phyloP scores from a whole-genome alignment of 2,113 vertebrate genomes.

The Desmodus rotundus region DNA sequence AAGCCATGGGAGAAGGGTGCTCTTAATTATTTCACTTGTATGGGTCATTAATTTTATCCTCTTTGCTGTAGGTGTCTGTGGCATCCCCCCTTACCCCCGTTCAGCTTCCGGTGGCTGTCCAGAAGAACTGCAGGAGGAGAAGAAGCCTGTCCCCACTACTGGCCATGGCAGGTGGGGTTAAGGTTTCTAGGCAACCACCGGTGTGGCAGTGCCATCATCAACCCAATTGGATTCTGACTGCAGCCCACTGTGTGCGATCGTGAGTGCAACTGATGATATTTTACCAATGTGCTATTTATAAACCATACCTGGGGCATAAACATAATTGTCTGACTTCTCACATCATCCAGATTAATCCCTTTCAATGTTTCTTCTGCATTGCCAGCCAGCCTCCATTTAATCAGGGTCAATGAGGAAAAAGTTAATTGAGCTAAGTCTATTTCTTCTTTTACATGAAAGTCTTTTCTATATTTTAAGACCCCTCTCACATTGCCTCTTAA shows the following conservation, averaged over 20 bases:
- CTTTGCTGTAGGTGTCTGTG: background rate
- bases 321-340: background rate
- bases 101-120: background rate
- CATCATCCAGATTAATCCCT: background rate
- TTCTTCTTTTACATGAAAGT: background rate
- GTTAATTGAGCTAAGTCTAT: background rate
- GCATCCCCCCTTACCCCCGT: background rate
- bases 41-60: background rate
- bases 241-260: background rate
- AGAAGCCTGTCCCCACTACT: background rate
- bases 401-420: background rate
- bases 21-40: background rate
- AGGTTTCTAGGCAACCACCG: background rate
- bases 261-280: background rate
- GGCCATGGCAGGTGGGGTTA: slow-evolving; percentile 1
- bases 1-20: background rate
- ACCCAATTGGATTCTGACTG: background rate
- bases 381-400: background rate
- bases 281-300: background rate
- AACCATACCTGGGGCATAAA: background rate
- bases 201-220: background rate
- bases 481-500: background rate
- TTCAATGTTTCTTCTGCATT: background rate
- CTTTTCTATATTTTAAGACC: background rate
- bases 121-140: background rate